Evolutionary conservation across 1,140 invertebrate genomes (phyloP).

Genomic region (Piezodorus guildinii): DNA sequence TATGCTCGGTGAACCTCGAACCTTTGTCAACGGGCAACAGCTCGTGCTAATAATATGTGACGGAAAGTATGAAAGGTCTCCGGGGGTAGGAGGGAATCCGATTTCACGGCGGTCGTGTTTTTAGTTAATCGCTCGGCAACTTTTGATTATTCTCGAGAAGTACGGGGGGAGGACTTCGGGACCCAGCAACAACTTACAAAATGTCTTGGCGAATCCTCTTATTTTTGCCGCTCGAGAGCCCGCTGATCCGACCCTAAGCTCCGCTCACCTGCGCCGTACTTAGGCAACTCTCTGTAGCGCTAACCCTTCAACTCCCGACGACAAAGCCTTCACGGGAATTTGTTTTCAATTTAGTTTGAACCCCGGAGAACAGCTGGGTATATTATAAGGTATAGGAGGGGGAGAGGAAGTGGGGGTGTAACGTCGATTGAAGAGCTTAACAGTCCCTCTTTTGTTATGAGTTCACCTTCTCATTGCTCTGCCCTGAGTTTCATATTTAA

Average conservation of each 20-base stretch:
- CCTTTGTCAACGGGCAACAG: too few relatives aligned
- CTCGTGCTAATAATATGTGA: not conserved
- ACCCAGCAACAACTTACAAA: too few relatives aligned
- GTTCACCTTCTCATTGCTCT: too few relatives aligned
- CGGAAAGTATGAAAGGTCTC: not conserved
- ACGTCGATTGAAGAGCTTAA: too few relatives aligned
- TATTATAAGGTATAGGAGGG: too few relatives aligned
- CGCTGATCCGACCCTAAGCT: not conserved
- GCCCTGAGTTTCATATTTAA: too few relatives aligned
- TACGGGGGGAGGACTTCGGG: not conserved
- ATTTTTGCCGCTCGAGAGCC: not conserved
- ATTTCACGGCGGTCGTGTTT: not conserved
- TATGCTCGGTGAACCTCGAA: too few relatives aligned
- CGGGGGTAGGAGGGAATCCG: not conserved
- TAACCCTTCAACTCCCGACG: too few relatives aligned
- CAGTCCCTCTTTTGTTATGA: too few relatives aligned
- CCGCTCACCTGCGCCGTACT: not conserved
- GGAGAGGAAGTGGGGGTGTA: too few relatives aligned
- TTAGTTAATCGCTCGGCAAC: constrained; percentile 10
- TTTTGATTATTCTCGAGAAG: constrained; percentile 13
- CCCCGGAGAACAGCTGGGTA: too few relatives aligned
- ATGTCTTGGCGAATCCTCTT: not conserved
- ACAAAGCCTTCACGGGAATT: not conserved
- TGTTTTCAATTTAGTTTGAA: not conserved
- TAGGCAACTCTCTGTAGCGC: too few relatives aligned